Conservation (phyloP, 2,888 invertebrate species). For the Leucozona laternaria region DNA sequence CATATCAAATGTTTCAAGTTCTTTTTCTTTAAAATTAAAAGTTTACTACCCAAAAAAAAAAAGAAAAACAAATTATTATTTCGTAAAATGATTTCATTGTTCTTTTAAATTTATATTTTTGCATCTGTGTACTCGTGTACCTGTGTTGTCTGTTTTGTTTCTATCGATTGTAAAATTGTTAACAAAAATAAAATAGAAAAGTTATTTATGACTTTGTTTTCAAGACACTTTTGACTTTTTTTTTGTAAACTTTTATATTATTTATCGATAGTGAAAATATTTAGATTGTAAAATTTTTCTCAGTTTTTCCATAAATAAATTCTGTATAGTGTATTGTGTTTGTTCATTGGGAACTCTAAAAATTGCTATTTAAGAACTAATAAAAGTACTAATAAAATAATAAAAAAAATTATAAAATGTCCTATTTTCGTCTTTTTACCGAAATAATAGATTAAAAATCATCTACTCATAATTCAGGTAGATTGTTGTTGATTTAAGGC, state of each 20-base stretch:
- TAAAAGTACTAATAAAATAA: neutral
- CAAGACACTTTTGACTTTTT: neutral
- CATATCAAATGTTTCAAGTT: too few relatives aligned
- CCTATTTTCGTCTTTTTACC: neutral
- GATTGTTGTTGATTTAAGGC: too few relatives aligned
- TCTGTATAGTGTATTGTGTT: neutral
- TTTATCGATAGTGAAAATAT: neutral
- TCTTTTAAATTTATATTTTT: neutral
- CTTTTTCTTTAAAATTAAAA: too few relatives aligned
- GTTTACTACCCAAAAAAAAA: too few relatives aligned
- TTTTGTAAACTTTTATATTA: neutral
- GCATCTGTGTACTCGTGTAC: neutral
- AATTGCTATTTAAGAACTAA: neutral
- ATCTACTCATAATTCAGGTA: neutral
- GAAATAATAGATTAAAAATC: neutral
- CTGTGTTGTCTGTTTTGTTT: neutral
- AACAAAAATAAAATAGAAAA: neutral
- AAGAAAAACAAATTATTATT: too few relatives aligned
- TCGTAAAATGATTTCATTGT: neutral
- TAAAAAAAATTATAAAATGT: neutral
- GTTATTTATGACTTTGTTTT: conserved; percentile 17
- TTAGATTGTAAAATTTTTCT: neutral
- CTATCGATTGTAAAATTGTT: neutral
- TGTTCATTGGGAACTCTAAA: neutral
- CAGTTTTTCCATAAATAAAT: neutral